Percentiles rank a stretch among this genome's conserved stretches.
Conservation (phyloP, 2,797 vertebrate genomes). For the Amphiprion clarkii region DNA sequence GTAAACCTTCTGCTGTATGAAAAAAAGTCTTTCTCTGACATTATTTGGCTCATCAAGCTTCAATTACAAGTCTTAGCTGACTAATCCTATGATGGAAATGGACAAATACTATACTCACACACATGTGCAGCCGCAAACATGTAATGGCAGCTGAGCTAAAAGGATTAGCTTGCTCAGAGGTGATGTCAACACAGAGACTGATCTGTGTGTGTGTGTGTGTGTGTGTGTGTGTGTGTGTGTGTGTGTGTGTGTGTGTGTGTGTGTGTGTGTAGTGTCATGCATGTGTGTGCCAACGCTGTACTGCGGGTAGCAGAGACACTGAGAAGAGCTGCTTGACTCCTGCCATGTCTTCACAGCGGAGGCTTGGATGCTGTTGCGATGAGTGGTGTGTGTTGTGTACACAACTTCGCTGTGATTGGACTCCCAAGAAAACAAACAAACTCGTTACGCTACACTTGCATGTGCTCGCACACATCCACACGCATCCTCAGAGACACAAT, state of each 20-base stretch:
- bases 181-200: conserved; percentile 45
- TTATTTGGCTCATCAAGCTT: conserved; percentile 55
- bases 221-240: conserved; percentile 12
- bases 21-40: conserved; percentile 29
- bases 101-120: conserved; percentile 33
- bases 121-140: conserved; percentile 36
- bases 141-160: conserved; percentile 48
- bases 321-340: conserved; percentile 60
- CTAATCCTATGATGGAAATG: conserved; percentile 54
- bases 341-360: conserved; percentile 59
- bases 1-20: conserved; percentile 31
- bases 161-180: conserved; percentile 57
- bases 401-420: conserved; percentile 50
- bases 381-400: conserved; percentile 47
- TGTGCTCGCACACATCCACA: conserved; percentile 12
- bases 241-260: conserved; percentile 4
- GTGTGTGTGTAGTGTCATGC: conserved; percentile 20
- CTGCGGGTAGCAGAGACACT: conserved; percentile 37
- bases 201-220: conserved; percentile 16
- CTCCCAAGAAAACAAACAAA: conserved; percentile 62
- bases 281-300: conserved; percentile 15
- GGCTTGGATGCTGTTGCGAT: conserved; percentile 48
- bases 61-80: conserved; percentile 60
- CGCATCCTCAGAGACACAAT: conserved; percentile 57
- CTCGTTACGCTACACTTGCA: conserved; percentile 40